Percentiles rank a stretch among this genome's conserved stretches.
Conservation (phyloP, 2,888 invertebrate genomes). For the Amblyteles armatorius region DNA sequence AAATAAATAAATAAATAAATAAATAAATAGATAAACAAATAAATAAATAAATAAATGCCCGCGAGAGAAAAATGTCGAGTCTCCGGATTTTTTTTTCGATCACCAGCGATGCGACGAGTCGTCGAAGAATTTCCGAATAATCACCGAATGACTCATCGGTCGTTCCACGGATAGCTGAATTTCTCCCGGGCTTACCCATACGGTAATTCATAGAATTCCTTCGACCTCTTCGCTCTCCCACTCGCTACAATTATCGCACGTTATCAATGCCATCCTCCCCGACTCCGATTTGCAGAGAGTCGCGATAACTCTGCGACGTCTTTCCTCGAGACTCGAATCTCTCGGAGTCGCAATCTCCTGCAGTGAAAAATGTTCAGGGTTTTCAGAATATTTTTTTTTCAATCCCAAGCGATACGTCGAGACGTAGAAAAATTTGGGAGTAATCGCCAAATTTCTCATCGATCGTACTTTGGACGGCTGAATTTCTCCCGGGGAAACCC, state of each 20-base stretch:
- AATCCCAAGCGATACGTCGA: too few relatives aligned
- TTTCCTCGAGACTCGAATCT: too few relatives aligned
- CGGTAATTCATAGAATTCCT: neutral
- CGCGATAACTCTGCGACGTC: neutral
- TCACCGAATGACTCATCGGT: slow-evolving; percentile 30
- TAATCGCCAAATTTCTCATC: slow-evolving; percentile 19
- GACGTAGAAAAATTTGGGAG: neutral
- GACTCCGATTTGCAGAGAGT: too few relatives aligned
- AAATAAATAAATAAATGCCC: neutral
- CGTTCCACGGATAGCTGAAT: slow-evolving; percentile 21
- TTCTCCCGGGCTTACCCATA: slow-evolving; percentile 11
- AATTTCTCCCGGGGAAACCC: slow-evolving; percentile 21
- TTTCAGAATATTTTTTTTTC: too few relatives aligned
- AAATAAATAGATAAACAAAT: neutral
- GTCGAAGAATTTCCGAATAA: slow-evolving; percentile 39
- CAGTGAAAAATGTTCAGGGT: too few relatives aligned
- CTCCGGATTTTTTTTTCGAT: neutral
- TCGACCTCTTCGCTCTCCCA: slow-evolving; percentile 11
- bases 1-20: too few relatives aligned
- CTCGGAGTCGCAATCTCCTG: too few relatives aligned
- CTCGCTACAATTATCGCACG: slow-evolving; percentile 25
- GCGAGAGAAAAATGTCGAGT: neutral
- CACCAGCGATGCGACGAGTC: neutral
- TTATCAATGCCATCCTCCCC: neutral
- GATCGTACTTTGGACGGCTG: slow-evolving; percentile 8